A percentile compares a stretch with the other conserved stretches of the same genome.
phyloP scores from a whole-genome alignment of 1,140 invertebrate genomes.

The Macrostomum lignano region DNA sequence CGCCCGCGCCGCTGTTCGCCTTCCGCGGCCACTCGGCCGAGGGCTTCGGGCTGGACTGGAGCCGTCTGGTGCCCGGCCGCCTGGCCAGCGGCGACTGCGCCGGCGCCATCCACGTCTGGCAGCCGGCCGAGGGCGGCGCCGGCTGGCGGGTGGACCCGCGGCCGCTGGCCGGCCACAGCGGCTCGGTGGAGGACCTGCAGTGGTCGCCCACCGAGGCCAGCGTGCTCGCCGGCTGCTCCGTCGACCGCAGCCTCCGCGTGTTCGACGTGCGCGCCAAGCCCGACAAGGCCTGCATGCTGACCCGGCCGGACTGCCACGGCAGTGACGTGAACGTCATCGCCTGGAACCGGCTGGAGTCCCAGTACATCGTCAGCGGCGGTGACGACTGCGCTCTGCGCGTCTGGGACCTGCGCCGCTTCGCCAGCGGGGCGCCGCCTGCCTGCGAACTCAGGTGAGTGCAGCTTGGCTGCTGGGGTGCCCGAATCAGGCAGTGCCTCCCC shows the following conservation, averaged over 20 bases:
- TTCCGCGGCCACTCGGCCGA: conserved; percentile 67
- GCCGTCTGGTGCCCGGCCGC: conserved; percentile 32
- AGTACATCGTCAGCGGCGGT: conserved; percentile 62
- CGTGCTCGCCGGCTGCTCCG: conserved; percentile 75
- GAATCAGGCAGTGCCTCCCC: no score
- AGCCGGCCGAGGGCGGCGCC: conserved; percentile 39
- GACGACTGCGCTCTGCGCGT: conserved; percentile 75
- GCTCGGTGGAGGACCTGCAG: conserved; percentile 84
- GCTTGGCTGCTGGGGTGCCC: no score
- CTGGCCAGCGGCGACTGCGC: conserved; percentile 62
- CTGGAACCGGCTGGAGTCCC: conserved; percentile 63
- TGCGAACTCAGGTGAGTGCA: no score
- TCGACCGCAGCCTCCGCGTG: conserved; percentile 43
- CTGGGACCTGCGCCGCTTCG: conserved; percentile 75
- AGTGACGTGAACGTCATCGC: conserved; percentile 85
- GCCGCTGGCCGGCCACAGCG: conserved; percentile 53
- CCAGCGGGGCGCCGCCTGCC: conserved; percentile 18
- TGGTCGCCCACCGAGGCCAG: conserved; percentile 86
- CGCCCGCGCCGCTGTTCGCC: conserved; percentile 42
- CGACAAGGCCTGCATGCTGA: conserved; percentile 61
- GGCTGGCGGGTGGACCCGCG: conserved; percentile 62
- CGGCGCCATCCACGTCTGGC: conserved; percentile 73
- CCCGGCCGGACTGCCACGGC: conserved; percentile 52
- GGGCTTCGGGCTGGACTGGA: conserved; percentile 83
- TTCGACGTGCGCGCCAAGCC: conserved; percentile 51